Evolutionary conservation across 2,888 invertebrate species (phyloP).

Genomic region (Digitonthophagus gazella): DNA sequence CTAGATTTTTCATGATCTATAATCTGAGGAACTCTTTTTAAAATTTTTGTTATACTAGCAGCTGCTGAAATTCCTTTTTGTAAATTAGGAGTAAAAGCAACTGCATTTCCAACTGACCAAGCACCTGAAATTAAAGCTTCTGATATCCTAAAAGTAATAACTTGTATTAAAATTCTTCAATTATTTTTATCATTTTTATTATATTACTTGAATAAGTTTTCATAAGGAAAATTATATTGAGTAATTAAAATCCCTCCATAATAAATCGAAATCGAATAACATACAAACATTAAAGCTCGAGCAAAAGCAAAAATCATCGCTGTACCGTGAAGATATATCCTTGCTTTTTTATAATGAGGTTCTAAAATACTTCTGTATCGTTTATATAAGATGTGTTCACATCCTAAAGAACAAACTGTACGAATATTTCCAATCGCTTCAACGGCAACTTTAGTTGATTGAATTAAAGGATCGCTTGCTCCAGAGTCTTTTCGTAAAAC

Average conservation of each 20-base stretch:
- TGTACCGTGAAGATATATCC: slow-evolving; percentile 59
- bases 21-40: slow-evolving; percentile 63
- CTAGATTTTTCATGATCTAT: slow-evolving; percentile 42
- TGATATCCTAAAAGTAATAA: slow-evolving; percentile 60
- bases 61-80: slow-evolving; percentile 76
- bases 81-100: slow-evolving; percentile 78
- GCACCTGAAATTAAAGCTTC: slow-evolving; percentile 74
- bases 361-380: slow-evolving; percentile 59
- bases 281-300: slow-evolving; percentile 62
- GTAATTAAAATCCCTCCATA: slow-evolving; percentile 71
- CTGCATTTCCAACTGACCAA: slow-evolving; percentile 62
- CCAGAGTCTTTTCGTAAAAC: slow-evolving; percentile 24
- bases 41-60: slow-evolving; percentile 62
- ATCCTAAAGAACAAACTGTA: slow-evolving; percentile 67
- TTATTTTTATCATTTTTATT: not conserved
- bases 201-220: slow-evolving; percentile 65
- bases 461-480: slow-evolving; percentile 19
- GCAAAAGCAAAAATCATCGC: slow-evolving; percentile 67
- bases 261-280: slow-evolving; percentile 51
- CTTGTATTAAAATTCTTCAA: not conserved
- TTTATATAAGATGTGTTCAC: slow-evolving; percentile 61
- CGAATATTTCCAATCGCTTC: slow-evolving; percentile 71
- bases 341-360: slow-evolving; percentile 59
- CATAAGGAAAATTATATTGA: slow-evolving; percentile 57
- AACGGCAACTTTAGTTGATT: slow-evolving; percentile 54